Base-by-base conservation (phyloP, 2,113 vertebrate species). In the Coptodon rendalli region DNA sequence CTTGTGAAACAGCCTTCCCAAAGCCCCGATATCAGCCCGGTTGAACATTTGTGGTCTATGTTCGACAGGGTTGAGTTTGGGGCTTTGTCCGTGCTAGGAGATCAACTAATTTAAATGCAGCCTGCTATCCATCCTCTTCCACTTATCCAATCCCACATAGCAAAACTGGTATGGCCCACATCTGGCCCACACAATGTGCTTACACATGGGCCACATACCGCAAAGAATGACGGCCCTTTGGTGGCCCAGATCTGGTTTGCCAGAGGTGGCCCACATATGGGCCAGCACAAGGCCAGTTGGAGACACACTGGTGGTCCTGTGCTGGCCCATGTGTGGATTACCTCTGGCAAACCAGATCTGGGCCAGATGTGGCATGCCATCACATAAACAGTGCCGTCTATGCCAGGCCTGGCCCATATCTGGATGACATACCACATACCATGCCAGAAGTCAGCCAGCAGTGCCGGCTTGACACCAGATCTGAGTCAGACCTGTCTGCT, bases 181-280 rank as follows among this genome's bases (percentile, higher is more conserved):
- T 29, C 24, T 2, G 56, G 56, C 57, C 57, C 29, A 59, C 57
- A 59, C 7, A 59, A 16, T 59, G 56, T 59, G 24, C 56, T 57
- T 29, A 59, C 56, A 29, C 14, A 3, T 6, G 56, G 24, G 3
- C 56, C 56, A 9, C 56, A 59, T 59, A 59, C 24, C 3, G 1
- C 56, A 2, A 29, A 57, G 13, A 59, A 29, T 59, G 56, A 59
- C 2, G 13, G 13, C 56, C 56, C 13, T 0, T 59, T 59, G 56
- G 56, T 59, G 56, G 13, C 56, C 27, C 56, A 29, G 24, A 59
- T 59, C 27, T 59, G 56, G 56, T 29, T 59, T 59, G 56, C 56
- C 27, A 59, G 27, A 0, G 13, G 56, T 59, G 13, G 27, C 27
- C 56, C 56, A 59, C 56, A 59, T 7, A 2, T 29, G 0, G 13